Evolutionary conservation across 2,113 vertebrate genomes (phyloP).

Genomic region (Acanthochromis polyacanthus): DNA sequence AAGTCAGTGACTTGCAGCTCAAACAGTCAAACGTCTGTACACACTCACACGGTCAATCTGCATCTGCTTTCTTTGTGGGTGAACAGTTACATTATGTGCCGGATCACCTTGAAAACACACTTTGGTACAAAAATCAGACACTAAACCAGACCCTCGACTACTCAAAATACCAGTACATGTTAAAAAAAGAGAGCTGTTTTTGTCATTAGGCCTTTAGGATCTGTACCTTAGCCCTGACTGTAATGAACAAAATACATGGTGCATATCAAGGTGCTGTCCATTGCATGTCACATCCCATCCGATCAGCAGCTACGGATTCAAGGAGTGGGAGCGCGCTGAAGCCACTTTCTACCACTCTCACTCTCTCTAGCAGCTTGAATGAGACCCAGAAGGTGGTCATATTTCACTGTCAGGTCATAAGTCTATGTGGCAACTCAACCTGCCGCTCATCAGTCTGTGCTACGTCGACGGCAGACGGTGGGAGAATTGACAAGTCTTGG

Average conservation of each 20-base stretch:
- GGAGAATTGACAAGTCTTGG: conserved; percentile 6
- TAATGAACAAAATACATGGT: neutral
- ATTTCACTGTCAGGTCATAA: conserved; percentile 20
- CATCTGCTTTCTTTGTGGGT: conserved; percentile 13
- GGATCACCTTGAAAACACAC: conserved; percentile 55
- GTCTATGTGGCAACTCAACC: conserved; percentile 11
- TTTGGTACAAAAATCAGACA: conserved; percentile 65
- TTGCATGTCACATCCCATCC: conserved; percentile 24
- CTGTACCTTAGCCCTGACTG: conserved; percentile 49
- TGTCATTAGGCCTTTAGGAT: conserved; percentile 61
- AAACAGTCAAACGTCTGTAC: conserved; percentile 5
- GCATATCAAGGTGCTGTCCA: conserved; percentile 25
- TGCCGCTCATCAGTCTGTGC: conserved; percentile 1
- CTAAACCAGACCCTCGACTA: conserved; percentile 20
- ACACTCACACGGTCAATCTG: conserved; percentile 19
- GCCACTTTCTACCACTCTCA: conserved; percentile 10
- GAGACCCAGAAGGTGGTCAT: neutral
- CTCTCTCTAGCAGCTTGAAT: conserved; percentile 45
- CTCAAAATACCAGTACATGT: conserved; percentile 29
- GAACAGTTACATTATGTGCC: conserved; percentile 41
- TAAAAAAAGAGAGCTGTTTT: conserved; percentile 1
- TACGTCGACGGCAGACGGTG: neutral
- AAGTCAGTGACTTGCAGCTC: conserved; percentile 30
- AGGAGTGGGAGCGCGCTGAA: conserved; percentile 11
- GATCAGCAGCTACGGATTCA: conserved; percentile 47